Evolutionary conservation across 1,140 invertebrate genomes (phyloP), one percentile per base, ranked within the genome.

Genomic region (Odontomachus brunneus): DNA sequence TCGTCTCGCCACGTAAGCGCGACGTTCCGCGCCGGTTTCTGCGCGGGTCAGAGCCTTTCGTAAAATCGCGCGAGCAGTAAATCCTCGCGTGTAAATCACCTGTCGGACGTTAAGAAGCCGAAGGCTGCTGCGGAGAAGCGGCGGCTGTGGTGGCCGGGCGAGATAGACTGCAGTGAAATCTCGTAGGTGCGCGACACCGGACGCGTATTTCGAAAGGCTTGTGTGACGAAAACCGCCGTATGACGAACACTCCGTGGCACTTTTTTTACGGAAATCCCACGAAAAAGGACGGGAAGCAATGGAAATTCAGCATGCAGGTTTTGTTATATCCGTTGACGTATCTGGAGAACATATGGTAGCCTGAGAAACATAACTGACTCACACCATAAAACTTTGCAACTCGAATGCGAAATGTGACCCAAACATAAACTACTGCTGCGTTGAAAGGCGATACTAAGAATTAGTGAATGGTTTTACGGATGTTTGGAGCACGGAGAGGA

Each of bases 11-110:
- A 55, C 62, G 83, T 26, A 49, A 53, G 67, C 73, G 83, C 74
- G 67, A 66, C 82, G 76, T 55, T 57, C 62, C 76, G 67, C 84
- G 87, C 83, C 75, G 82, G 85, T 89, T 88, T 88, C 83, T 81
- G 74, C 76, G 60, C 73, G 85, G 83, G 86, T 87, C 84, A 60
- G 82, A 88, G 71, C 80, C 88, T 89, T 89, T 89, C 88, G 88
- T 87, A 87, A 89, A 89, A 89, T 89, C 84, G 82, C 71, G 85
- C 83, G 69, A 84, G 90, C 86, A 88, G 88, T 92, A 92, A 92
- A 91, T 86, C 85, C 84, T 84, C 51, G 82, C 80, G 83, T 87
- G 89, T 91, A 92, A 92, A 92, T 92, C 90, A 91, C 84, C 86
- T 88, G 90, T 89, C 85, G 86, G 84, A 88, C 87, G 87, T 88